These are phyloP conservation scores for Nothura maculosa DNA, from an alignment of 2,797 vertebrate genomes.

Conservation along the genomic window DNA sequence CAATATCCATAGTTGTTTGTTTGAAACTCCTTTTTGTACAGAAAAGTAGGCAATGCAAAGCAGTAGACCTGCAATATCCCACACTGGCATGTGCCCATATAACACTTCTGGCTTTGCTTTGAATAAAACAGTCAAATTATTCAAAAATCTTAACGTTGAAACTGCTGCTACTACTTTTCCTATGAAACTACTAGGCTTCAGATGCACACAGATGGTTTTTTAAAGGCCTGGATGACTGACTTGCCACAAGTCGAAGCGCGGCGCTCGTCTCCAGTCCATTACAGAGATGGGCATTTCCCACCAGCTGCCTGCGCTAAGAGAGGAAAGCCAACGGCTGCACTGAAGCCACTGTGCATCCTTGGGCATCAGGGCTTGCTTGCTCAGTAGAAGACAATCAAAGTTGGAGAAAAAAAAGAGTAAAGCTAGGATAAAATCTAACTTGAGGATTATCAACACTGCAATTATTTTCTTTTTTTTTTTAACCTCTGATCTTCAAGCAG, in stretches of 20 bases:
- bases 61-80: background rate
- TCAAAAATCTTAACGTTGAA: background rate
- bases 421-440: background rate
- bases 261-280: background rate
- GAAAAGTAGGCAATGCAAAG: background rate
- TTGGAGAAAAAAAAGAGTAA: background rate
- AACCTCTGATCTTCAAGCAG: background rate
- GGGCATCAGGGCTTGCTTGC: background rate
- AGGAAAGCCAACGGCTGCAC: conserved; percentile 22
- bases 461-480: background rate
- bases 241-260: background rate
- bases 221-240: background rate
- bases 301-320: background rate
- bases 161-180: background rate
- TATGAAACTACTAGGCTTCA: conserved; percentile 26
- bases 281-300: background rate
- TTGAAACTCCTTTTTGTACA: background rate
- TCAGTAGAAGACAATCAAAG: background rate
- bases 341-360: background rate
- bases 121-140: background rate
- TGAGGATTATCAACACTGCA: background rate
- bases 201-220: background rate
- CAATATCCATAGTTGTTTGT: background rate
- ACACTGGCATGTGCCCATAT: background rate
- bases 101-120: background rate